phyloP scores from a whole-genome alignment of 2,797 vertebrate species.

The Danio kyathit region DNA sequence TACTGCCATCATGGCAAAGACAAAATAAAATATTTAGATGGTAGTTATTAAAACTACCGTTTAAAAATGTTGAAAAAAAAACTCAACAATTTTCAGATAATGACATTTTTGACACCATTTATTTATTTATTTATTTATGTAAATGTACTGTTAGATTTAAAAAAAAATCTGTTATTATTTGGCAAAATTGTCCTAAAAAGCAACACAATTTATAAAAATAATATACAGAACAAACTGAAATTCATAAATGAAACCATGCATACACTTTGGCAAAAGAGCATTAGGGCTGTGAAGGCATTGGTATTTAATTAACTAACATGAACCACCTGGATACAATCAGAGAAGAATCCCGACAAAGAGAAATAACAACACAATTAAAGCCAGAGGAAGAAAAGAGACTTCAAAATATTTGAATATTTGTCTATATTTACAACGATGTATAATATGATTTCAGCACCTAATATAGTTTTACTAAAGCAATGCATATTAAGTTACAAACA shows the following conservation, averaged over 20 bases:
- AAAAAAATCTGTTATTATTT: neutral
- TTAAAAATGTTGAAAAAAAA: too few relatives aligned
- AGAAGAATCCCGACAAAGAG: neutral
- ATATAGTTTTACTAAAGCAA: constrained; percentile 3
- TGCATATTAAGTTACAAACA: constrained; percentile 35
- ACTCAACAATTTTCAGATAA: too few relatives aligned
- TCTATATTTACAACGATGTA: too few relatives aligned
- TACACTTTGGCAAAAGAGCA: constrained; percentile 45
- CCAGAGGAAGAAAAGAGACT: neutral
- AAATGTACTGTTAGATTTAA: too few relatives aligned
- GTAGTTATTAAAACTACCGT: too few relatives aligned
- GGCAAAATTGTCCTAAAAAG: neutral
- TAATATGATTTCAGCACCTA: neutral
- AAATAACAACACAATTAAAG: neutral
- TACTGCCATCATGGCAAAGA: too few relatives aligned
- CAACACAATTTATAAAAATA: too few relatives aligned
- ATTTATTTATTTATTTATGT: too few relatives aligned
- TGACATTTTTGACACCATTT: too few relatives aligned
- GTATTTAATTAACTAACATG: neutral
- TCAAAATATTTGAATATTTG: neutral
- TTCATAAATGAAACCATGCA: constrained; percentile 41
- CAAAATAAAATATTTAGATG: too few relatives aligned
- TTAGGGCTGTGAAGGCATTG: neutral
- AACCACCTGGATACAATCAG: constrained; percentile 61
- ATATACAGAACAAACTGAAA: neutral